Conservation (phyloP, 2,888 invertebrate species). For the Drosophila neotestacea region DNA sequence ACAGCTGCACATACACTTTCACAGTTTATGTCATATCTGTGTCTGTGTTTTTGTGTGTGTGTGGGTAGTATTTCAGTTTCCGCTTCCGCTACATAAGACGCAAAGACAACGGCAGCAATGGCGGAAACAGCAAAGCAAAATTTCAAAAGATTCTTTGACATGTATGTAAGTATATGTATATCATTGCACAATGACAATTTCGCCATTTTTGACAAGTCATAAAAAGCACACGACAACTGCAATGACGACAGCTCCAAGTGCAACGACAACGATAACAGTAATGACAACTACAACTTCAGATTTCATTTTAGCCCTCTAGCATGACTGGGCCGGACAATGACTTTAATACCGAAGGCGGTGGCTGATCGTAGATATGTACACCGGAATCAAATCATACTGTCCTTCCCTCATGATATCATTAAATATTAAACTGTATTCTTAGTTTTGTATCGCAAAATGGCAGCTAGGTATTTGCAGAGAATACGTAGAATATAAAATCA, state of each 20-base stretch:
- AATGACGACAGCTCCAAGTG: slow-evolving; percentile 5
- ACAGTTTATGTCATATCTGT: background rate
- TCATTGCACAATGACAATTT: slow-evolving; percentile 74
- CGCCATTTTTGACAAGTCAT: slow-evolving; percentile 74
- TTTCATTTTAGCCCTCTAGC: slow-evolving; percentile 17
- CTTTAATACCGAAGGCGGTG: slow-evolving; percentile 30
- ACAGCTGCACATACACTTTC: background rate
- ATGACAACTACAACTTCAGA: slow-evolving; percentile 7
- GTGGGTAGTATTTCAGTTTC: slow-evolving; percentile 64
- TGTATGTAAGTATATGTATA: slow-evolving; percentile 76
- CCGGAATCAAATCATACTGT: slow-evolving; percentile 52
- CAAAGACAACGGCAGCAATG: slow-evolving; percentile 44
- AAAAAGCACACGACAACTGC: slow-evolving; percentile 66
- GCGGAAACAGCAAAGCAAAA: slow-evolving; percentile 63
- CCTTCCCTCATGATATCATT: slow-evolving; percentile 31
- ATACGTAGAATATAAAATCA: slow-evolving; percentile 11
- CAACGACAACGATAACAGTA: slow-evolving; percentile 8
- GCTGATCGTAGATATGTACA: slow-evolving; percentile 30
- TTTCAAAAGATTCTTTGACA: slow-evolving; percentile 75
- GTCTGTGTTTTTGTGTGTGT: slow-evolving; percentile 1
- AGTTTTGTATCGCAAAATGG: slow-evolving; percentile 15
- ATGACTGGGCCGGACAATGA: slow-evolving; percentile 36
- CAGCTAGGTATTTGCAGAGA: slow-evolving; percentile 22
- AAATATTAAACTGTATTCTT: slow-evolving; percentile 51
- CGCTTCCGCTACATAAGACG: slow-evolving; percentile 64